Evolutionary conservation across 2,797 vertebrate species (phyloP), one percentile per base, ranked within the genome.

Genomic region (Benthosema pterotum): DNA sequence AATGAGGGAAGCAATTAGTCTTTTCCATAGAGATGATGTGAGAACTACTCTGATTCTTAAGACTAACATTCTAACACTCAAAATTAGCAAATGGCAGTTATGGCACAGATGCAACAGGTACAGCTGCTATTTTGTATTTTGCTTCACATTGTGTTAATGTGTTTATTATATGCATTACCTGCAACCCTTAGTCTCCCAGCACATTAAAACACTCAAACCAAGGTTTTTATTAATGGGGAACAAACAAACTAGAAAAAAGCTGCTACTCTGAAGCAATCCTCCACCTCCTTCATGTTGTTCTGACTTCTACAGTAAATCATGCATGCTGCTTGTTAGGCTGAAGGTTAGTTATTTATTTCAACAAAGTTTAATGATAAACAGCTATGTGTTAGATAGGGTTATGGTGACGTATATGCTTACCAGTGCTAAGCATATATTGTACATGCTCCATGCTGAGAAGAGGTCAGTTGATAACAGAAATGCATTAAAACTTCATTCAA

Each of bases 371-470:
- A 38, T 9, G 32, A 9, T 38, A 38, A 7, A 38, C 13, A 56
- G 12, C 25, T 17, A 3, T 13, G 28, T 60, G 49, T 56, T 62
- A 77, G 57, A 7, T 46, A 3, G 63, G 25, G 62, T 84, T 78
- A 76, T 50, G 15, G 12, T 45, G 11, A 14, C 5, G 11, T 18
- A 67, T 56, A 65, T 71, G 61, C 84, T 90, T 83, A 89, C 84
- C 83, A 72, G 58, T 57, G 49, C n/a, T 63, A 69, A 76, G 65
- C 66, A 77, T 17, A 73, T 16, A 76, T 14, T 69, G 73, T 54
- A 70, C 77, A 85, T 83, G 76, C 85, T 87, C 76, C 76, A 60
- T 8, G 76, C 49, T 67, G 84, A 77, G 57, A 80, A 60, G 69
- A 54, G 65, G 67, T 50, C 57, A 61, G 72, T 64, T 42, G 63